Evolutionary conservation across 2,797 vertebrate genomes (phyloP).

Genomic region (Calcarius lapponicus): DNA sequence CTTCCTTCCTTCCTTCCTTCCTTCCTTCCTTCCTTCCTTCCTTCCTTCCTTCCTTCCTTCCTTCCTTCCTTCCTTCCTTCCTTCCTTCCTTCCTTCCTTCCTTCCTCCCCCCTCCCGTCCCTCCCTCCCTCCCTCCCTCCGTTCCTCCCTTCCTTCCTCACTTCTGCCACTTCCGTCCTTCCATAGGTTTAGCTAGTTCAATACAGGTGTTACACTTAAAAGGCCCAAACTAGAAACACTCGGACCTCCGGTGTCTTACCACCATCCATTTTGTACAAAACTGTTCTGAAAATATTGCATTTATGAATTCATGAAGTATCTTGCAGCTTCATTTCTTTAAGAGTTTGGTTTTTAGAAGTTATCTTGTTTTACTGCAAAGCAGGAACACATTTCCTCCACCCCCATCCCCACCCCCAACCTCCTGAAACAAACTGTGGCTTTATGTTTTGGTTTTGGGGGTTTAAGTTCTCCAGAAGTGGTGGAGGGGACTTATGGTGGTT

Average conservation of each 20-base stretch:
- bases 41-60: no score
- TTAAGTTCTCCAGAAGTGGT: background rate
- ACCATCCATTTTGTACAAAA: background rate
- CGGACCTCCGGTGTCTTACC: background rate
- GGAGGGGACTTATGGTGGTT: rapidly evolving
- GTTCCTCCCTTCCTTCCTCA: no score
- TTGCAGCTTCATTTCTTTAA: background rate
- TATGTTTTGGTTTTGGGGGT: rapidly evolving
- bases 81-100: background rate
- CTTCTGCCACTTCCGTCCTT: no score
- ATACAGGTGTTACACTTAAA: background rate
- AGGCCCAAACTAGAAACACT: background rate
- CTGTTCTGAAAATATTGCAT: background rate
- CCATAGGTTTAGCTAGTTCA: background rate
- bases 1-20: background rate
- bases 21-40: no score
- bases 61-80: rapidly evolving
- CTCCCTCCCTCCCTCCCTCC: no score
- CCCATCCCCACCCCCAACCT: no score
- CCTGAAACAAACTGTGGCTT: rapidly evolving
- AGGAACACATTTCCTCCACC: background rate
- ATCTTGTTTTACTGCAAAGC: background rate
- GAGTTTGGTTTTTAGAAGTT: background rate
- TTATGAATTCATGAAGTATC: background rate
- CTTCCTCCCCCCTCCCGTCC: no score